These are phyloP conservation scores for Urophycis tenuis DNA, from an alignment of 2,797 vertebrate genomes.

Conservation along the genomic window DNA sequence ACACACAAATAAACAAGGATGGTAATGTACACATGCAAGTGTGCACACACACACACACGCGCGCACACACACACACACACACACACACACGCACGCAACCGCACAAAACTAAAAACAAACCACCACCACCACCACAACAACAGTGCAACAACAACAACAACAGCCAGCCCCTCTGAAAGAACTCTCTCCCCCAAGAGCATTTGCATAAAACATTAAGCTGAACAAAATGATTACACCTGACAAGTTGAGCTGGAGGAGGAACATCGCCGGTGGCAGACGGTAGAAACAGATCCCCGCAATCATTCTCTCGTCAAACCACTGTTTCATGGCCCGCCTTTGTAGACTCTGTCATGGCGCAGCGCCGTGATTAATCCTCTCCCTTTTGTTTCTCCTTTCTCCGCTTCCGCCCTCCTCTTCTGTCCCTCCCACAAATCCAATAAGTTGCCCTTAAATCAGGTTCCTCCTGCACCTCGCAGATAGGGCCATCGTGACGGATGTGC, in stretches of 20 bases:
- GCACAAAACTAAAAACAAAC: constrained; percentile 24
- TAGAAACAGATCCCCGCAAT: constrained; percentile 71
- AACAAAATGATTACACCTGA: constrained; percentile 83
- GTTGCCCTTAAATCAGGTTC: constrained; percentile 78
- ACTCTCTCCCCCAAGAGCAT: constrained; percentile 69
- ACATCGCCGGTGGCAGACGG: constrained; percentile 74
- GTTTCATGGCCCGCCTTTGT: constrained; percentile 66
- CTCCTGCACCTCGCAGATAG: constrained; percentile 79
- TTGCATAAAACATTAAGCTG: constrained; percentile 81
- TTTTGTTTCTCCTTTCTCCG: constrained; percentile 71
- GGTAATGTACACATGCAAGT: not conserved
- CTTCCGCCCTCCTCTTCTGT: constrained; percentile 66
- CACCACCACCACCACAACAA: not conserved
- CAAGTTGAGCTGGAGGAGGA: constrained; percentile 76
- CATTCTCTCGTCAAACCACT: constrained; percentile 73
- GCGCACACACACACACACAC: not conserved
- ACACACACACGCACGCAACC: constrained; percentile 40
- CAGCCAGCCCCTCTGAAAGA: constrained; percentile 49
- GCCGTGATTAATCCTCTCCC: constrained; percentile 70
- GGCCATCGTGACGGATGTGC: constrained; percentile 73
- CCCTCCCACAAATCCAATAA: constrained; percentile 78
- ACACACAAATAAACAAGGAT: not conserved
- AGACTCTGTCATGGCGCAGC: constrained; percentile 66
- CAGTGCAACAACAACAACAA: constrained; percentile 25
- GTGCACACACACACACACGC: constrained; percentile 40